Percentiles rank a stretch among this genome's conserved stretches.
These are phyloP conservation scores for Lasioglossum oenotherae DNA, from an alignment of 2,888 invertebrate genomes.

Conservation along the genomic window DNA sequence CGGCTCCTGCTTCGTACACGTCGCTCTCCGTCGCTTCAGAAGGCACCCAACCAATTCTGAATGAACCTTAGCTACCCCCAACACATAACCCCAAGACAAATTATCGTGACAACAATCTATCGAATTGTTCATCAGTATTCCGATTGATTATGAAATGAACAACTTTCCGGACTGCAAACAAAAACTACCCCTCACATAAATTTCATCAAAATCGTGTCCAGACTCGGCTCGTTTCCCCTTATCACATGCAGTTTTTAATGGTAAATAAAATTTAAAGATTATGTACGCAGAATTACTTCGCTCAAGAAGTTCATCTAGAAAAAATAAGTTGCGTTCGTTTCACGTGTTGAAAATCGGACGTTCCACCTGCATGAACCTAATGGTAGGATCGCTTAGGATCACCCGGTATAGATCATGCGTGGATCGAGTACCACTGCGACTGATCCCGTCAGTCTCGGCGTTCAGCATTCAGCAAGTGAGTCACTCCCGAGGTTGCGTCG, in stretches of 20 bases:
- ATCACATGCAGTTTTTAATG: too few species aligned
- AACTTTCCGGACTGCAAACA: too few species aligned
- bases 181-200: too few species aligned
- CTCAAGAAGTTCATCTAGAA: too few species aligned
- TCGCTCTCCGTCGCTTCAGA: not conserved
- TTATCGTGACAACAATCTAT: not conserved
- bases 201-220: too few species aligned
- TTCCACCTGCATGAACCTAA: not conserved
- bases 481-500: slow-evolving; percentile 66
- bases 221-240: too few species aligned
- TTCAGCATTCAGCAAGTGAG: slow-evolving; percentile 69
- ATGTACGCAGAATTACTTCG: too few species aligned
- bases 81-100: not conserved
- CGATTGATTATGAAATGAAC: too few species aligned
- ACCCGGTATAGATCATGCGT: slow-evolving; percentile 5
- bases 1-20: slow-evolving; percentile 27
- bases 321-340: too few species aligned
- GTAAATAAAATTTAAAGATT: too few species aligned
- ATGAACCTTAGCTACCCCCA: not conserved
- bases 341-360: too few species aligned
- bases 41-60: not conserved
- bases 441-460: slow-evolving; percentile 60
- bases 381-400: not conserved
- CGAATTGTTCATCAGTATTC: not conserved
- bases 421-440: slow-evolving; percentile 65